phyloP scores from a whole-genome alignment of 1,140 invertebrate genomes.

The Drosophila pseudoananassae region DNA sequence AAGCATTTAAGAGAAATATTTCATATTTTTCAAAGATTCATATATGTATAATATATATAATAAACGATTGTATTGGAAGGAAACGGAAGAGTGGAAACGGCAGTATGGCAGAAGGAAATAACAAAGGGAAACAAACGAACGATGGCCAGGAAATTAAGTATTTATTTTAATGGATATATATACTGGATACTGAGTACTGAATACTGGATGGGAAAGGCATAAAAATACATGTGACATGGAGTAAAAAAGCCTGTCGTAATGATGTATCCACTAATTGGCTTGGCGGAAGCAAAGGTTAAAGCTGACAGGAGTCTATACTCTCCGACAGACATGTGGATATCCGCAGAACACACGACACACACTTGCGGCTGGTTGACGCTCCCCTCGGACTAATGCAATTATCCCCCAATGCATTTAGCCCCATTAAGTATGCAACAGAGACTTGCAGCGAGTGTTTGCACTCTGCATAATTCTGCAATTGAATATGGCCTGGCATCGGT shows the following conservation, averaged over 20 bases:
- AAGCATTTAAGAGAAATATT: constrained; percentile 83
- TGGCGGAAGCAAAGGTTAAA: constrained; percentile 20
- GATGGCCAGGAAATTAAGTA: constrained; percentile 49
- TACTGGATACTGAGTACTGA: neutral
- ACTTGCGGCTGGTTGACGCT: constrained; percentile 23
- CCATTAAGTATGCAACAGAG: constrained; percentile 80
- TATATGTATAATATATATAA: constrained; percentile 32
- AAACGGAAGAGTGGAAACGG: constrained; percentile 42
- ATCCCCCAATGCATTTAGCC: constrained; percentile 68
- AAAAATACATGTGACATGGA: constrained; percentile 6
- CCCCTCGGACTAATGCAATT: constrained; percentile 66
- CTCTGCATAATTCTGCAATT: constrained; percentile 77
- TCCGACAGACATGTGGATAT: constrained; percentile 11
- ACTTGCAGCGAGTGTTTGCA: constrained; percentile 64
- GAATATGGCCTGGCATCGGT: constrained; percentile 37
- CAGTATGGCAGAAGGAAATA: constrained; percentile 48
- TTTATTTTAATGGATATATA: constrained; percentile 41
- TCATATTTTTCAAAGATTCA: constrained; percentile 71
- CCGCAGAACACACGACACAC: constrained; percentile 4
- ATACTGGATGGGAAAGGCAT: constrained; percentile 3
- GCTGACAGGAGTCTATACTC: constrained; percentile 2
- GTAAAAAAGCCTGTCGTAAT: neutral
- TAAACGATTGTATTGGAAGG: constrained; percentile 40
- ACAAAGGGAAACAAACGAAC: constrained; percentile 45
- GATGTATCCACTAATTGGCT: constrained; percentile 3